A percentile compares a stretch with the other conserved stretches of the same genome.
These are phyloP conservation scores for Pipistrellus nathusii DNA, from an alignment of 2,797 vertebrate species.

Conservation along the genomic window DNA sequence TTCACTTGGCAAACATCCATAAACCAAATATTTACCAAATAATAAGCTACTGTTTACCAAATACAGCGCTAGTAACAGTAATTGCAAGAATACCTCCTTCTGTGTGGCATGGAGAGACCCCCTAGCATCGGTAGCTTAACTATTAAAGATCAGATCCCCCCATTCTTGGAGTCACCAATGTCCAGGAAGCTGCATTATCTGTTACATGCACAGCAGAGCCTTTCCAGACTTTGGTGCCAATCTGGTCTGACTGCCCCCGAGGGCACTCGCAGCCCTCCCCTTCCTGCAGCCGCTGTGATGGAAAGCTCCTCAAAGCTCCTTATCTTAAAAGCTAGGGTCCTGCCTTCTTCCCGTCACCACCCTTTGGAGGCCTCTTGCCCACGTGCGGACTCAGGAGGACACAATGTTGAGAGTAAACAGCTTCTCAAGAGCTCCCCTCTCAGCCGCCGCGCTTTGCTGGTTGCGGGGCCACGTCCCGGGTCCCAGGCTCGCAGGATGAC, in stretches of 20 bases:
- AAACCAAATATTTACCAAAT: neutral
- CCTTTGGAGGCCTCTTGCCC: conserved; percentile 64
- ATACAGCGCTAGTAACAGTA: neutral
- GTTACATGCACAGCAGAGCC: neutral
- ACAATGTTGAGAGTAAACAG: conserved; percentile 39
- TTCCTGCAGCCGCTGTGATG: neutral
- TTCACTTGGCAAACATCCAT: neutral
- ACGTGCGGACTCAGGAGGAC: neutral
- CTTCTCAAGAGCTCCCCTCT: neutral
- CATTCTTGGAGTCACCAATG: neutral
- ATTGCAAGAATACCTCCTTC: neutral
- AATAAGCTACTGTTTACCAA: neutral
- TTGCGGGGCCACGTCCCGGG: neutral
- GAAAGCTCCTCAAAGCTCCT: conserved; percentile 29
- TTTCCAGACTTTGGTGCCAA: neutral
- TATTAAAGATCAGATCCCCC: neutral
- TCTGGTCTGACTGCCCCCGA: neutral
- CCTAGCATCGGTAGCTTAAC: neutral
- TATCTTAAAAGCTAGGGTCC: conserved; percentile 58
- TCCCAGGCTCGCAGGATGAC: neutral
- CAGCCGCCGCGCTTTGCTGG: neutral
- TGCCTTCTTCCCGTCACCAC: neutral
- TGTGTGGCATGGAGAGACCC: neutral
- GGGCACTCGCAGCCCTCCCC: conserved; percentile 7
- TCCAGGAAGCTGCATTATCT: neutral